Conservation (phyloP, 2,113 vertebrate species). For the Oncorhynchus tshawytscha region DNA sequence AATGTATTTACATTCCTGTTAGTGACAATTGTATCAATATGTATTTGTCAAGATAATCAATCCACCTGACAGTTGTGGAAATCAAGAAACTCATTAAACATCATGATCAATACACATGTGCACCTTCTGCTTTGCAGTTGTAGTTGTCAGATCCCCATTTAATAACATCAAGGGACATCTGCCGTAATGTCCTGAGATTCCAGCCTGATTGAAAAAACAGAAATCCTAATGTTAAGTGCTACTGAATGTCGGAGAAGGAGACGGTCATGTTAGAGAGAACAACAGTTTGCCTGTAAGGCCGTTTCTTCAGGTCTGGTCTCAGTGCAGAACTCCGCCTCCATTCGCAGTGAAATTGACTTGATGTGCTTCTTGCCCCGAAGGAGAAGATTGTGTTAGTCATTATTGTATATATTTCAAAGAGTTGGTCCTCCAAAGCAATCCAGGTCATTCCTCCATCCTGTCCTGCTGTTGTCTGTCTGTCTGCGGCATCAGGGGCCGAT, state of each 20-base stretch:
- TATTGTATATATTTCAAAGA: conserved; percentile 86
- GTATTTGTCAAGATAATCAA: too few species aligned
- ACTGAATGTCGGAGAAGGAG: conserved; percentile 16
- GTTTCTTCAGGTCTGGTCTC: conserved; percentile 38
- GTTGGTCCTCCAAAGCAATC: conserved; percentile 80
- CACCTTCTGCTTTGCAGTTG: neutral
- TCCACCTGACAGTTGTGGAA: too few species aligned
- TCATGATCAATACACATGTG: too few species aligned
- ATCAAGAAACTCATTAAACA: too few species aligned
- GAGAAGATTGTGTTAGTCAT: conserved; percentile 78
- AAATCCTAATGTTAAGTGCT: too few species aligned
- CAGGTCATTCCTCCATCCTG: conserved; percentile 68
- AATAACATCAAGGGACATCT: neutral
- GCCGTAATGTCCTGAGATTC: conserved; percentile 19
- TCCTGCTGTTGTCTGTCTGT: conserved; percentile 67
- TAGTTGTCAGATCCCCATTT: neutral
- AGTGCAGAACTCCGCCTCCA: conserved; percentile 11
- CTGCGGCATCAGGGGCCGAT: conserved; percentile 71
- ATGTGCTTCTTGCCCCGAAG: conserved; percentile 65
- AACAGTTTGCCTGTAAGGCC: conserved; percentile 43
- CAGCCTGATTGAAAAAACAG: too few species aligned
- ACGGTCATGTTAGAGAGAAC: conserved; percentile 37
- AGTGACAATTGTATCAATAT: too few species aligned
- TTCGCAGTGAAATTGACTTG: conserved; percentile 54
- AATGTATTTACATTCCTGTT: too few species aligned